Base-by-base conservation (phyloP, 2,797 vertebrate species). In the Saguinus oedipus region DNA sequence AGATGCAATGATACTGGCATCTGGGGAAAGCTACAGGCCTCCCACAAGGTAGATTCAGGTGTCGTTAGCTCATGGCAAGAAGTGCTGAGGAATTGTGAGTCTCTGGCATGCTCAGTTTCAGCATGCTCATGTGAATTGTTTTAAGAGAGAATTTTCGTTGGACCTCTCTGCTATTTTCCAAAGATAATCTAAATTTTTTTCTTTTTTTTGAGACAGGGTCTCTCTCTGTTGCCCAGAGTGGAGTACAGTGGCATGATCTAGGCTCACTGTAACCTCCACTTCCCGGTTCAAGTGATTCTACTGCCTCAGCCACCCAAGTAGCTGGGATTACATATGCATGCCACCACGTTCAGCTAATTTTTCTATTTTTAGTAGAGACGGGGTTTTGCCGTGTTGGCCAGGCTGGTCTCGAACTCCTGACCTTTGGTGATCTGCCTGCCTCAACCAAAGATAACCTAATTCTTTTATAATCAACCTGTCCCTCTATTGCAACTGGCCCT, bases 141-240 rank as follows among this genome's bases (percentile, higher is more conserved):
- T 80, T 36, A 46, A 59, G 36, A n/a, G 42, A 95, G 39, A 79
- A 74, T 72, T 96, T 53, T 20, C 22, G 13, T 57, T 91, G 80
- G 19, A 17, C 24, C 15, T 55, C 81, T 20, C 48, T 26, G 15
- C 57, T 46, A 0, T 79, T 95, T 97, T 59, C 74, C 59, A 76
- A 79, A 95, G 26, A 19, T 8, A 39, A 30, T 74, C 50, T 74
- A 88, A 55, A 68, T 70, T 87, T 17, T 68, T 68, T 68, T 0
- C 3, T 68, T 68, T n/a, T 68, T 33, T 33, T 68, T 68, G 33
- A n/a, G 64, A 68, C 33, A n/a, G 33, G 33, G 33, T 68, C 64
- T 19, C 30, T 64, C 15, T 68, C 17, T 19, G 64, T 68, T 68
- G 64, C 3, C 64, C 64, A 68, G 33, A 33, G 33, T n/a, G 7